phyloP scores from a whole-genome alignment of 2,888 invertebrate species.

The Lepidochrysops patricia region DNA sequence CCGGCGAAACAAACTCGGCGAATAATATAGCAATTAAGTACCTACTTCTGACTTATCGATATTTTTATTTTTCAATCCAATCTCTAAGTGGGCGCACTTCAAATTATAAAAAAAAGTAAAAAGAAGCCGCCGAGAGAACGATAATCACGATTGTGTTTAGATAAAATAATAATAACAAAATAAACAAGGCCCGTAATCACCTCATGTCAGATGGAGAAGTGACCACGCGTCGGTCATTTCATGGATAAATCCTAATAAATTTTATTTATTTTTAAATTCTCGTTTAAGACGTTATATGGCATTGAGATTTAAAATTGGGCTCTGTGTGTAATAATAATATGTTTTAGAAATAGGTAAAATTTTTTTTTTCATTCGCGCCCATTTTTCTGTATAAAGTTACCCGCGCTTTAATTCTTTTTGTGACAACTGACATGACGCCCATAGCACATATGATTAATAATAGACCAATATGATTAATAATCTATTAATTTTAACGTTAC shows the following conservation, averaged over 20 bases:
- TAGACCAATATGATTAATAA: no score
- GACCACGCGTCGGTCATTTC: slow-evolving; percentile 24
- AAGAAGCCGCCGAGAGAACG: slow-evolving; percentile 41
- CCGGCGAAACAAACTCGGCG: neutral
- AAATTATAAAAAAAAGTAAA: slow-evolving; percentile 35
- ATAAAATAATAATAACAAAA: slow-evolving; percentile 70
- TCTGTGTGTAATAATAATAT: no score
- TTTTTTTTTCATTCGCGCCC: no score
- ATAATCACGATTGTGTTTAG: slow-evolving; percentile 71
- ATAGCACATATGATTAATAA: no score
- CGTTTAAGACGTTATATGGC: neutral
- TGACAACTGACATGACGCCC: no score
- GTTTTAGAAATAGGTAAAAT: no score
- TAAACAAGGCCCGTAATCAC: slow-evolving; percentile 67
- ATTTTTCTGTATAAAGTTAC: no score
- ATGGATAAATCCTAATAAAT: neutral
- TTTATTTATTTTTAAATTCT: neutral
- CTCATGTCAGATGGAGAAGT: slow-evolving; percentile 49
- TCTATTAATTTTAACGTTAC: no score
- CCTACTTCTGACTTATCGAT: neutral
- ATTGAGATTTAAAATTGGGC: no score
- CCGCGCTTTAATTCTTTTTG: no score
- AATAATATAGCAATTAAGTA: neutral
- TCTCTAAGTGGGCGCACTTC: slow-evolving; percentile 33
- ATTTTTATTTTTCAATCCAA: neutral